These are phyloP conservation scores for Cantharis lateralis DNA, from an alignment of 2,888 invertebrate genomes.

Conservation along the genomic window DNA sequence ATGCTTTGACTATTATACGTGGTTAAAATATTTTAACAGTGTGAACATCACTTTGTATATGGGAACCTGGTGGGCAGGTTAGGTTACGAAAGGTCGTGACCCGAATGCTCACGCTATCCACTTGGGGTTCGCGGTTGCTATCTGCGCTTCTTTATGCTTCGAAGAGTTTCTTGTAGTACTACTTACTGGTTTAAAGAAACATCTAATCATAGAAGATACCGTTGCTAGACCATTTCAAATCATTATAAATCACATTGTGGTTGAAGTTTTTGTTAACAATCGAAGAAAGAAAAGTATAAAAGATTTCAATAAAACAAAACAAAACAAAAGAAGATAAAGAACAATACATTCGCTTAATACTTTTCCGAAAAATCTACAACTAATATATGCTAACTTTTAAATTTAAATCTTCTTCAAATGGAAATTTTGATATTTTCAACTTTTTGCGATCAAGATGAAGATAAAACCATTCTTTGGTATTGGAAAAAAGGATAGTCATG, in stretches of 20 bases:
- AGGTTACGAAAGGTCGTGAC: slow-evolving; percentile 46
- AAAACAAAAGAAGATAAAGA: background rate
- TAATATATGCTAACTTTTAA: background rate
- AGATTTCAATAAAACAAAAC: background rate
- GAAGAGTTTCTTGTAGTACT: slow-evolving; percentile 20
- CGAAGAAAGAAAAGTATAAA: background rate
- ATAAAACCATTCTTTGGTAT: background rate
- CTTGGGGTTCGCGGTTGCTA: slow-evolving; percentile 34
- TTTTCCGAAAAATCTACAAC: background rate
- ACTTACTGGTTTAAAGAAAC: slow-evolving; percentile 17
- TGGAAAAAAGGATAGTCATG: background rate
- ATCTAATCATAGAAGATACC: slow-evolving; percentile 24
- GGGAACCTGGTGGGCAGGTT: slow-evolving; percentile 40
- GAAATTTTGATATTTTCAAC: background rate
- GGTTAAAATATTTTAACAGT: slow-evolving; percentile 19
- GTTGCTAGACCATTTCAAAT: slow-evolving; percentile 19
- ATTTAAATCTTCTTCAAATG: background rate
- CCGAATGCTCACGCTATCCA: slow-evolving; percentile 41
- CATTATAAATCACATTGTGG: slow-evolving; percentile 21
- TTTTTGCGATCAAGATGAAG: background rate
- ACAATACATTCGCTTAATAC: background rate
- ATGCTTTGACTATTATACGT: background rate
- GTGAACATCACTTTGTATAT: slow-evolving; percentile 31
- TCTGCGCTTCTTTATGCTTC: slow-evolving; percentile 27
- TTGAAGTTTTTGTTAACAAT: slow-evolving; percentile 13